Evolutionary conservation across 1,140 invertebrate genomes (phyloP), one percentile per base, ranked within the genome.

Genomic region (Lithobius niger): DNA sequence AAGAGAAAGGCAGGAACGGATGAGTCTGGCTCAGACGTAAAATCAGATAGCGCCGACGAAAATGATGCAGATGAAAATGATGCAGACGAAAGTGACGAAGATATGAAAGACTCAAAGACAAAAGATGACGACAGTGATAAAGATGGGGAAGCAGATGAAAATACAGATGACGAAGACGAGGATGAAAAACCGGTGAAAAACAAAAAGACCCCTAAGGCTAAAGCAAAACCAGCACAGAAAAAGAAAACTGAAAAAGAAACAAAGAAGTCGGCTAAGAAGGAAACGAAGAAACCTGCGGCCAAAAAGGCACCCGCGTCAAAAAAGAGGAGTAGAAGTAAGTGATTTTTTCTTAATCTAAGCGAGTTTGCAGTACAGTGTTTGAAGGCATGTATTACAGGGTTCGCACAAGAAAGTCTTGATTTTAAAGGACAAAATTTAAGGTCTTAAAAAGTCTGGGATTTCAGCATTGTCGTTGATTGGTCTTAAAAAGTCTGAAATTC

Each of bases 101-200:
- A 24, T 21, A 45, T 31, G 3, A 40, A 61, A 65, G 48, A 51
- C 16, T 50, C 49, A 26, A 44, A 58, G 19, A 55, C 57, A 28
- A 53, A 61, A 4, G 56, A 64, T 18, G 57, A 59, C 16, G 50
- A 59, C 16, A 24, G 50, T 52, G 65, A 66, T 62, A 67, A 68
- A 52, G 64, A 68, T 62, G 61, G 69, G 65, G 62, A 62, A 45
- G 48, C 51, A 49, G 56, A 21, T 44, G 58, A 64, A 57, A 28
- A 43, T n/a, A 61, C 61, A 63, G 54, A 66, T 63, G 57, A 64
- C 63, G 64, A 69, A 65, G 58, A 61, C 59, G 50, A 44, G 51
- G 59, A 50, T 43, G 67, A 63, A 54, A 67, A 61, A 62, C 59
- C 53, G 55, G 54, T 51, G 40, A 61, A 61, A 43, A 62, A 63